Percentiles rank a stretch among this genome's conserved stretches.
phyloP scores from a whole-genome alignment of 2,888 invertebrate genomes.

The Lycocerus yunnanus region DNA sequence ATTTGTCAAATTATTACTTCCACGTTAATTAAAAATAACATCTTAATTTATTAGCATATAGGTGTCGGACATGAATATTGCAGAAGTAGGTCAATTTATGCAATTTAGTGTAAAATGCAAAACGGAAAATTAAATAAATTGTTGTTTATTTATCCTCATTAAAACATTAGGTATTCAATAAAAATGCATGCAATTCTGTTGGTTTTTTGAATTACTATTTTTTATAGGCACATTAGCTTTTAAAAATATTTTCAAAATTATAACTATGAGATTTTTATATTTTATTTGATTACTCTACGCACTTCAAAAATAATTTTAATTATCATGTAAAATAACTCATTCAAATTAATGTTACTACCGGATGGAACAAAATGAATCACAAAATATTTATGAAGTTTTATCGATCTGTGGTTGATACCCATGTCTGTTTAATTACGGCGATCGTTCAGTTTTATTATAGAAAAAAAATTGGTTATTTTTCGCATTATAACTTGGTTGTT shows the following conservation, averaged over 20 bases:
- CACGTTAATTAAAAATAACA: not conserved
- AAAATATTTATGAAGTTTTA: not conserved
- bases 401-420: not conserved
- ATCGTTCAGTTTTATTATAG: not conserved
- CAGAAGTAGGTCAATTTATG: slow-evolving; percentile 11
- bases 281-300: not conserved
- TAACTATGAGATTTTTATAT: too few relatives aligned
- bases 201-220: not conserved
- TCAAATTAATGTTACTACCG: not conserved
- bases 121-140: not conserved
- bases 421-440: not conserved
- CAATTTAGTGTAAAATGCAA: slow-evolving; percentile 7
- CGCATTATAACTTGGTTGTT: too few relatives aligned
- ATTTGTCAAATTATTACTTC: not conserved
- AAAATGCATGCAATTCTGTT: not conserved
- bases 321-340: not conserved
- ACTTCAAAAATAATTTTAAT: not conserved
- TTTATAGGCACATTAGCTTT: not conserved
- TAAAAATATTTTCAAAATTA: not conserved
- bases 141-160: not conserved
- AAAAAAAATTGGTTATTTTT: too few relatives aligned
- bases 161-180: not conserved
- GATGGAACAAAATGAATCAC: not conserved
- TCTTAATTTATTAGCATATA: not conserved
- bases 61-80: not conserved